Evolutionary conservation across 2,888 invertebrate species (phyloP).

Genomic region (Caenorhabditis angaria): DNA sequence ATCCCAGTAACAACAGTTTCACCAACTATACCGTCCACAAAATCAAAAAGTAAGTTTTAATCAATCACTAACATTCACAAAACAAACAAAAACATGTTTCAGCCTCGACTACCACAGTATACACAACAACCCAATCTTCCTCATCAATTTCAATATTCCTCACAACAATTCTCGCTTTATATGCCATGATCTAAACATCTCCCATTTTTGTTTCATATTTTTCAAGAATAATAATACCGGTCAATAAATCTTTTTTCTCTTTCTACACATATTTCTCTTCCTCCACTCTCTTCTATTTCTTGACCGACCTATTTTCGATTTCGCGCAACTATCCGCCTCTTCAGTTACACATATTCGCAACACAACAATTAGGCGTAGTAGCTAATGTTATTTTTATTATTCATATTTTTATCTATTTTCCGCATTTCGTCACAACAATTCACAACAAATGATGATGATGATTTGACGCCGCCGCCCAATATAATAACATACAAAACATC

Average conservation of each 20-base stretch:
- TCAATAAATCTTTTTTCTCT: slow-evolving; percentile 2
- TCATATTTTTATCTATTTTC: neutral
- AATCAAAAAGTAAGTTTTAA: too few species aligned
- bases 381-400: neutral
- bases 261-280: too few species aligned
- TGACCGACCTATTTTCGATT: neutral
- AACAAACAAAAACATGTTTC: neutral
- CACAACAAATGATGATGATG: slow-evolving; percentile 30
- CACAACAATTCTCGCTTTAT: neutral
- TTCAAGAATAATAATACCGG: neutral
- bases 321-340: neutral
- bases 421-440: neutral
- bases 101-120: neutral
- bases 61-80: too few species aligned
- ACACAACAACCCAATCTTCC: neutral
- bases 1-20: neutral
- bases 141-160: neutral
- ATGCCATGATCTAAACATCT: neutral
- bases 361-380: neutral
- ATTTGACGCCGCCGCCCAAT: slow-evolving; percentile 26
- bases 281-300: slow-evolving; percentile 3
- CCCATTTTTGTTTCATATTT: neutral
- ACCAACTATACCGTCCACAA: slow-evolving; percentile 3
- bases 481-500: slow-evolving; percentile 12
- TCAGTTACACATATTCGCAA: slow-evolving; percentile 2